phyloP scores from a whole-genome alignment of 2,797 vertebrate genomes.

The Pseudochaenichthys georgianus region DNA sequence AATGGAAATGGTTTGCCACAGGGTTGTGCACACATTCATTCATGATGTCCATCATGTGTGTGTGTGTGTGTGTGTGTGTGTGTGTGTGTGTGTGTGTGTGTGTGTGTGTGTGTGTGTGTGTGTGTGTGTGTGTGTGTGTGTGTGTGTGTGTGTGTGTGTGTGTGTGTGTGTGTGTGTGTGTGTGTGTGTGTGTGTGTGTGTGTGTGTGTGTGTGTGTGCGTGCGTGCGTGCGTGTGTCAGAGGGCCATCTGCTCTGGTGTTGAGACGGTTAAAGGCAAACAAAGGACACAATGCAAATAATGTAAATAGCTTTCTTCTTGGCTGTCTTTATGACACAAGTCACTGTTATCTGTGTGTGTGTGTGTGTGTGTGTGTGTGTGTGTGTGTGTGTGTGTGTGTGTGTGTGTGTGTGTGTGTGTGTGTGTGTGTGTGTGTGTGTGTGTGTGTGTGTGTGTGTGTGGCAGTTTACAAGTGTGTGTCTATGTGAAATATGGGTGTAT shows the following conservation, averaged over 20 bases:
- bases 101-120: slow-evolving; percentile 12
- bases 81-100: background rate
- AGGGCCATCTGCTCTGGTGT: slow-evolving; percentile 77
- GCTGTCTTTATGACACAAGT: slow-evolving; percentile 72
- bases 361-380: slow-evolving; percentile 31
- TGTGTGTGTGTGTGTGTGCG: slow-evolving; percentile 19
- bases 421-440: background rate
- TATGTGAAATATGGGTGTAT: slow-evolving; percentile 72
- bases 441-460: background rate
- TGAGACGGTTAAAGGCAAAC: slow-evolving; percentile 77
- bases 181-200: slow-evolving; percentile 11
- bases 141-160: slow-evolving; percentile 9
- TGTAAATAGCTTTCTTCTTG: slow-evolving; percentile 77
- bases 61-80: no score
- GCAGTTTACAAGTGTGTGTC: slow-evolving; percentile 27
- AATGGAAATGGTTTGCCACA: slow-evolving; percentile 37
- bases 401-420: slow-evolving; percentile 14
- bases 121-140: background rate
- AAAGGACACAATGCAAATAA: slow-evolving; percentile 80
- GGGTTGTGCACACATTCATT: slow-evolving; percentile 34
- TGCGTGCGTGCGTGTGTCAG: slow-evolving; percentile 24
- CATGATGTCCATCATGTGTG: slow-evolving; percentile 37
- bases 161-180: slow-evolving; percentile 20
- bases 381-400: slow-evolving; percentile 17
- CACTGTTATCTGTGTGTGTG: slow-evolving; percentile 62